Evolutionary conservation across 2,113 vertebrate species (phyloP).

Genomic region (Scortum barcoo): DNA sequence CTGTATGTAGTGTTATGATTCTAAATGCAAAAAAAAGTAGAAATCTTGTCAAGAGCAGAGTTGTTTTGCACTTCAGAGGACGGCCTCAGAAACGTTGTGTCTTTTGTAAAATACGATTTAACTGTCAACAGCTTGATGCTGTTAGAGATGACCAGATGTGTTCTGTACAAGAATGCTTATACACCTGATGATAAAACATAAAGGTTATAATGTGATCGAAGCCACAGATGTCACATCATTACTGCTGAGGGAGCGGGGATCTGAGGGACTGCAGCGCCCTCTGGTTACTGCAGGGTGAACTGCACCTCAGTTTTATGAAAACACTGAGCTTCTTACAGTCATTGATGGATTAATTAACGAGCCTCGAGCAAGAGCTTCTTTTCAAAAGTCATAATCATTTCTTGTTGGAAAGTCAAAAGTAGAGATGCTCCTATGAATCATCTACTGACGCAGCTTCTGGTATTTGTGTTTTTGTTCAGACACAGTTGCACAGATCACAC

Average conservation of each 20-base stretch:
- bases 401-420: background rate
- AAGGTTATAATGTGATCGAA: conserved; percentile 72
- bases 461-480: background rate
- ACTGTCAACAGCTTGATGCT: conserved; percentile 83
- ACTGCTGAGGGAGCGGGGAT: conserved; percentile 15
- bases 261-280: conserved; percentile 66
- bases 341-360: background rate
- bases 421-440: too few species aligned
- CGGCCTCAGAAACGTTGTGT: conserved; percentile 71
- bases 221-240: conserved; percentile 45
- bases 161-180: conserved; percentile 85
- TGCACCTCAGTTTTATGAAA: conserved; percentile 28
- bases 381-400: background rate
- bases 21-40: conserved; percentile 81
- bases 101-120: conserved; percentile 85
- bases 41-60: conserved; percentile 73
- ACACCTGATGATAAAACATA: conserved; percentile 80
- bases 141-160: conserved; percentile 77
- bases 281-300: conserved; percentile 49
- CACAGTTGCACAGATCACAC: background rate
- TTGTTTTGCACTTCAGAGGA: conserved; percentile 82
- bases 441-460: too few species aligned
- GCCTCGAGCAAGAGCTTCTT: background rate
- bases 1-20: conserved; percentile 66
- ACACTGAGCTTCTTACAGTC: background rate